phyloP scores from a whole-genome alignment of 2,888 invertebrate species.

The Pachliopta kotzebuea region DNA sequence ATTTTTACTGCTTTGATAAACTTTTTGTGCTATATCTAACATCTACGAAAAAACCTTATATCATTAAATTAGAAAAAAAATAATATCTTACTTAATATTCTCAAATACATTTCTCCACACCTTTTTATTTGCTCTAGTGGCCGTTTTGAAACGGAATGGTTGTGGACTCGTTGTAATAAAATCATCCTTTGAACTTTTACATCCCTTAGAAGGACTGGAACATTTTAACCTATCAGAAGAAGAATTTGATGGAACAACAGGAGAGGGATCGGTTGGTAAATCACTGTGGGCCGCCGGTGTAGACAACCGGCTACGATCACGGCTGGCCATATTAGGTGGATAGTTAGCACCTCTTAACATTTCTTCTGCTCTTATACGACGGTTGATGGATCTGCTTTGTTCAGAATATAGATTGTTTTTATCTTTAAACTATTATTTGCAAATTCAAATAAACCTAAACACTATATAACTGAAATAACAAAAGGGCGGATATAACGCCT shows the following conservation, averaged over 20 bases:
- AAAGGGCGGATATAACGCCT: too few species aligned
- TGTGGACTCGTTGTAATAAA: conserved; percentile 78
- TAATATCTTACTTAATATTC: not conserved
- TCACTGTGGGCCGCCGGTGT: conserved; percentile 74
- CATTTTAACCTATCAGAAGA: conserved; percentile 58
- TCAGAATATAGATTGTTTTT: not conserved
- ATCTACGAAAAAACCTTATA: conserved; percentile 51
- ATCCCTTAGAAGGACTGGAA: conserved; percentile 56
- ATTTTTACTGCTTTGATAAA: conserved; percentile 62
- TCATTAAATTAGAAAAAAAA: too few species aligned
- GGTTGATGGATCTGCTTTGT: conserved; percentile 78
- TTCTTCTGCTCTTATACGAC: conserved; percentile 85
- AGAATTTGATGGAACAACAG: conserved; percentile 53
- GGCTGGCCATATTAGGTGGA: conserved; percentile 85
- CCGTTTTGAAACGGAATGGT: conserved; percentile 76
- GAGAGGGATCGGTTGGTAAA: conserved; percentile 69
- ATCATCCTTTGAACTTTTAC: conserved; percentile 57
- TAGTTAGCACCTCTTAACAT: conserved; percentile 83
- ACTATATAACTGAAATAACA: too few species aligned
- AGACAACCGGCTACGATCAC: conserved; percentile 76
- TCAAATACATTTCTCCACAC: conserved; percentile 38
- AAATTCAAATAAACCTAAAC: too few species aligned
- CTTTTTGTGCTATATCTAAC: conserved; percentile 60
- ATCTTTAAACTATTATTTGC: too few species aligned
- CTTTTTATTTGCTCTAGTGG: conserved; percentile 69